Percentiles rank a stretch among this genome's conserved stretches.
These are phyloP conservation scores for Trichopria drosophilae DNA, from an alignment of 2,888 invertebrate genomes.

Conservation along the genomic window DNA sequence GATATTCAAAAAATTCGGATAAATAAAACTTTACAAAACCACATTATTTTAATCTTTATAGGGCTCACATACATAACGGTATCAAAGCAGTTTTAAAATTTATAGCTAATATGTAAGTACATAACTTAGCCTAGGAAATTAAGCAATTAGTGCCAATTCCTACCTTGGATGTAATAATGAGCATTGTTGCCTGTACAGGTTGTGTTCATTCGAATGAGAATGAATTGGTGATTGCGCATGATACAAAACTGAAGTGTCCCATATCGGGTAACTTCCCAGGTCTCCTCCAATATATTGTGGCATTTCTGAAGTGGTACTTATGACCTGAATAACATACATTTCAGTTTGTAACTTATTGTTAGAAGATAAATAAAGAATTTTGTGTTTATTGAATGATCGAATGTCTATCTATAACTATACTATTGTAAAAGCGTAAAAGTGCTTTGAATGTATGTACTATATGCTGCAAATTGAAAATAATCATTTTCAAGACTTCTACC, in stretches of 20 bases:
- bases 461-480: too few species aligned
- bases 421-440: too few species aligned
- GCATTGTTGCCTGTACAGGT: constrained; percentile 55
- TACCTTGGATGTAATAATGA: constrained; percentile 55
- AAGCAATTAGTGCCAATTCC: neutral
- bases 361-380: neutral
- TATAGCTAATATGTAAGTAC: too few species aligned
- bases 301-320: constrained; percentile 46
- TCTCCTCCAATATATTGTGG: constrained; percentile 55
- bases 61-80: too few species aligned
- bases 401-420: too few species aligned
- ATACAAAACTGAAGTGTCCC: constrained; percentile 56
- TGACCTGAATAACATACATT: constrained; percentile 1
- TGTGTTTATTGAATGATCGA: too few species aligned
- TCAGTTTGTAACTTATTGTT: neutral
- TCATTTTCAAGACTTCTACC: too few species aligned
- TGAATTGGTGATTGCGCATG: constrained; percentile 48
- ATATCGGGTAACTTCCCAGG: constrained; percentile 52
- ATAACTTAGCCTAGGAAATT: neutral
- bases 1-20: too few species aligned
- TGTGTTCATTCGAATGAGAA: constrained; percentile 52
- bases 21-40: too few species aligned
- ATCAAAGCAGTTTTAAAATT: too few species aligned
- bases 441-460: too few species aligned
- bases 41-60: too few species aligned